These are phyloP conservation scores for Lontra canadensis DNA, from an alignment of 2,113 vertebrate species.

Conservation along the genomic window DNA sequence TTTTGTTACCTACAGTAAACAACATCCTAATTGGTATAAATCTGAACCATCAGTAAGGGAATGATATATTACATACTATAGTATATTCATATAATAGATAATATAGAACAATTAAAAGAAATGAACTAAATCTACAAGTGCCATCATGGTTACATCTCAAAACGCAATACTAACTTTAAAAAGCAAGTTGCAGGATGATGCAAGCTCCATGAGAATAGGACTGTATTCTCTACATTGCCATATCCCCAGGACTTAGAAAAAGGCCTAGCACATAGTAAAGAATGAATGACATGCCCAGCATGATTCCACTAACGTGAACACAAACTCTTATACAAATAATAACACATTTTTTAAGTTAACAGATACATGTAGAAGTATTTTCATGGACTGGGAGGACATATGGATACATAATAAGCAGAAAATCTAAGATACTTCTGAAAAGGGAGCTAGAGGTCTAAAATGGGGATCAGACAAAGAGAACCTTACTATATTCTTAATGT, in stretches of 20 bases:
- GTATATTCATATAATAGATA: not conserved
- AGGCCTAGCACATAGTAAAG: not conserved
- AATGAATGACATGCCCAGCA: not conserved
- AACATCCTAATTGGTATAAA: not conserved
- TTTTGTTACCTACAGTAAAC: not conserved
- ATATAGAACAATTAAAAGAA: not conserved
- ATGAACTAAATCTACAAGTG: not conserved
- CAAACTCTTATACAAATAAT: not conserved
- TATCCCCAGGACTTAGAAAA: not conserved
- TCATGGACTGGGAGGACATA: not conserved
- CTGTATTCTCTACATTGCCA: not conserved
- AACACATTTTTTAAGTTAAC: not conserved
- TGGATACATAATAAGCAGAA: not conserved
- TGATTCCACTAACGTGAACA: not conserved
- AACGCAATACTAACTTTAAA: not conserved
- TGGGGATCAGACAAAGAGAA: not conserved
- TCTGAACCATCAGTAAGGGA: not conserved
- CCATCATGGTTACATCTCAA: not conserved
- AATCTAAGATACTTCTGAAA: not conserved
- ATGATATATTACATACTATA: not conserved
- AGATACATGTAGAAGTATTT: not conserved
- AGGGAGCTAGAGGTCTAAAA: not conserved
- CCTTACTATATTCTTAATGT: not conserved
- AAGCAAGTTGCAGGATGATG: not conserved
- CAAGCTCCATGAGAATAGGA: not conserved